Percentiles rank a stretch among this genome's conserved stretches.
Evolutionary conservation across 1,140 invertebrate genomes (phyloP).

Genomic region (Diabrotica undecimpunctata): DNA sequence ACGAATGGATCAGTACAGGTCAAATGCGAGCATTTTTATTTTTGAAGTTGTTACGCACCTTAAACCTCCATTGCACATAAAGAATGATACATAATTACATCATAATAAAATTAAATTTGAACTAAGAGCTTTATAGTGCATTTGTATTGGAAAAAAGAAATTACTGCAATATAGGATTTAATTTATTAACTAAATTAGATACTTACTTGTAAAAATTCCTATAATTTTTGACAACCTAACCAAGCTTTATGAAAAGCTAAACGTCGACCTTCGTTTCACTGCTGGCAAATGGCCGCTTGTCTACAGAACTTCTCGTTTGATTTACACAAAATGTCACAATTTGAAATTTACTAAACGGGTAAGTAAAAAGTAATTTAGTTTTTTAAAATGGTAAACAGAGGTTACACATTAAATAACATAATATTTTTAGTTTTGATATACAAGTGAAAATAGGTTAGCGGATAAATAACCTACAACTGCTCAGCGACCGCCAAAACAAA

Average conservation of each 20-base stretch:
- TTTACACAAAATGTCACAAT: conserved; percentile 11
- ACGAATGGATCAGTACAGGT: conserved; percentile 8
- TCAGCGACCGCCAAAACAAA: conserved; percentile 40
- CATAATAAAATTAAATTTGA: conserved; percentile 18
- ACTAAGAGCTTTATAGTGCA: background rate
- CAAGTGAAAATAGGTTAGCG: conserved; percentile 38
- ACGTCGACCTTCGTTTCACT: conserved; percentile 44
- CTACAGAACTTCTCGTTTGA: background rate
- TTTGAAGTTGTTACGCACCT: conserved; percentile 28
- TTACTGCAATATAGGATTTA: background rate
- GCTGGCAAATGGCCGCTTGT: conserved; percentile 41
- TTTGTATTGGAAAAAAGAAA: background rate
- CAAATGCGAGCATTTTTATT: conserved; percentile 5
- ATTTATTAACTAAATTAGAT: conserved; percentile 11
- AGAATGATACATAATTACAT: conserved; percentile 41
- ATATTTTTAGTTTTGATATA: conserved; percentile 24
- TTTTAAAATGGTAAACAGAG: background rate
- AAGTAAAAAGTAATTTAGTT: background rate
- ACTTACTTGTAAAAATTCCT: conserved; percentile 33
- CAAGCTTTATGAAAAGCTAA: conserved; percentile 33
- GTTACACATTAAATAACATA: background rate
- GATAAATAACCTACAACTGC: conserved; percentile 41
- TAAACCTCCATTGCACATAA: conserved; percentile 38
- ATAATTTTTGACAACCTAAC: conserved; percentile 39
- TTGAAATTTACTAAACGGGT: background rate